Evolutionary conservation across 2,888 invertebrate genomes (phyloP), one percentile per base, ranked within the genome.

Genomic region (Tineola bisselliella): DNA sequence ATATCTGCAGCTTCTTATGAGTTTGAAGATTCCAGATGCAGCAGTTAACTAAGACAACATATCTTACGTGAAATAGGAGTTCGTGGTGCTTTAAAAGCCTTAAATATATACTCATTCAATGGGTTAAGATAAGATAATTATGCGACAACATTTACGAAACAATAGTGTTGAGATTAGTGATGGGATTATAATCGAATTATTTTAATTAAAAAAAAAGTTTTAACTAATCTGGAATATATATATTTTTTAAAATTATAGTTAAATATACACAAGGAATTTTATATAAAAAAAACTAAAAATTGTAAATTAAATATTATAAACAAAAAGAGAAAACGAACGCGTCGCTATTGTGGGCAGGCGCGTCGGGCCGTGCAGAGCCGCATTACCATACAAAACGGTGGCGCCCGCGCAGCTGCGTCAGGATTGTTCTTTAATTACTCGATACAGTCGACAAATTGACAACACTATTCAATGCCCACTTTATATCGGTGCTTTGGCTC

Each of bases 391-490:
- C 48, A 48, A 48, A 38, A 48, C 48, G 61, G 61, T 62, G 62
- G 52, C 63, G 64, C 63, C 63, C 63, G 63, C 64, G 64, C 65
- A 63, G 64, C 64, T 66, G 65, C 67, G 72, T 71, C 71, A 65
- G 66, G 70, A 73, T 61, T 61, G 61, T 61, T 54, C 56, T 33
- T 61, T 61, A 61, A 61, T 61, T 61, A 61, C 33, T 54, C 25
- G 31, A 52, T 54, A 63, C 17, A 25, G 54, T 67, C 63, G 72
- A 70, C 69, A 72, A 71, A 72, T 71, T 72, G 71, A 69, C 68
- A 67, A 65, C 65, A 62, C 65, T 33, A 31, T 33, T 58, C 58
- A 33, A 58, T 33, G 58, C 15, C 19, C 33, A 58, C 19, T 58
- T 58, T 58, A 33, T 58, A 58, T 58, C 33, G 58, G 19, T 58